Percentiles rank a stretch among this genome's conserved stretches.
Evolutionary conservation across 1,140 invertebrate genomes (phyloP).

Genomic region (Scylla paramamosain): DNA sequence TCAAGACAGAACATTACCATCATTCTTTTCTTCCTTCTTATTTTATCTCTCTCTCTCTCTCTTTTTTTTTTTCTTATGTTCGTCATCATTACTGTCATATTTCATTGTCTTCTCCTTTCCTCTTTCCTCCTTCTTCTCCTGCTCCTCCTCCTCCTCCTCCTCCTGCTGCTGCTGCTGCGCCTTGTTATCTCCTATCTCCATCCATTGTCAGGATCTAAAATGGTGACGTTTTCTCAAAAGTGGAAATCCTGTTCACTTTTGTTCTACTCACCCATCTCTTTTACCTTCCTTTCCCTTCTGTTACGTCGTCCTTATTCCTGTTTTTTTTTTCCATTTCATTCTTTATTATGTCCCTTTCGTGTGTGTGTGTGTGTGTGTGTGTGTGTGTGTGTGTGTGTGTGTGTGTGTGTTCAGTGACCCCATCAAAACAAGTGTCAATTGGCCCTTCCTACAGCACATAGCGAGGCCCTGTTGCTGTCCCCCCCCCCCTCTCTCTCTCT

Average conservation of each 20-base stretch:
- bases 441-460: background rate
- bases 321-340: too few species aligned
- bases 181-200: background rate
- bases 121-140: background rate
- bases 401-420: conserved; percentile 11
- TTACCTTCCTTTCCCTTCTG: background rate
- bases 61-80: too few species aligned
- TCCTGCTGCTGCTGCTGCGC: too few species aligned
- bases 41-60: too few species aligned
- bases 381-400: conserved; percentile 11
- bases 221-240: background rate
- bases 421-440: background rate
- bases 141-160: too few species aligned
- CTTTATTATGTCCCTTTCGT: background rate
- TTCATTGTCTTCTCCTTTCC: background rate
- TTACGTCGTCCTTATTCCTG: too few species aligned
- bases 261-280: background rate
- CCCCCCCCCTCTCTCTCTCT: background rate
- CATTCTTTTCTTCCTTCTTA: too few species aligned
- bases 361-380: background rate
- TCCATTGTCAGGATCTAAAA: background rate
- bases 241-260: background rate
- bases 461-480: background rate
- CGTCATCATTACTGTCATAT: too few species aligned
- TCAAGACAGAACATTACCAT: too few species aligned